Percentiles rank a stretch among this genome's conserved stretches.
phyloP scores from a whole-genome alignment of 2,888 invertebrate species.

The Plebejus argus region DNA sequence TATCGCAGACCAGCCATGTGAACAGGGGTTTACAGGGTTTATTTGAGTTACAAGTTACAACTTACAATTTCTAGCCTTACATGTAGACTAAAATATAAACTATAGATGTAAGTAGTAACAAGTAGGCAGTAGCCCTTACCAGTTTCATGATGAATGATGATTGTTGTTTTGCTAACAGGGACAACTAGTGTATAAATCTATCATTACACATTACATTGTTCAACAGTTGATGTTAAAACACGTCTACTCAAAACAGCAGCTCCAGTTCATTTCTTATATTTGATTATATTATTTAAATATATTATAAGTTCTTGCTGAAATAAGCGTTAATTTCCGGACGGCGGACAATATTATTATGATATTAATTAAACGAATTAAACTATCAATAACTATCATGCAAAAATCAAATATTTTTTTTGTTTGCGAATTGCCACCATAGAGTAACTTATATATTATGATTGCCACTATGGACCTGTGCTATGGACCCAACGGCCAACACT shows the following conservation, averaged over 20 bases:
- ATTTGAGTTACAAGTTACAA: too few relatives aligned
- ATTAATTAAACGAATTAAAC: too few relatives aligned
- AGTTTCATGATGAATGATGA: constrained; percentile 12
- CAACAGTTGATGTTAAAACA: not conserved
- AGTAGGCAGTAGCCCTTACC: not conserved
- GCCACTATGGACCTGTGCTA: too few relatives aligned
- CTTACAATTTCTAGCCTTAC: not conserved
- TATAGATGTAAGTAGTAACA: not conserved
- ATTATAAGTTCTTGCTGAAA: not conserved
- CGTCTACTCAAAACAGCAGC: not conserved
- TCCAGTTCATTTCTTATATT: not conserved
- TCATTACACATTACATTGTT: not conserved
- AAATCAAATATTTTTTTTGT: too few relatives aligned
- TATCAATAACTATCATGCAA: too few relatives aligned
- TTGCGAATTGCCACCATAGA: too few relatives aligned
- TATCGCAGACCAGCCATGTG: too few relatives aligned
- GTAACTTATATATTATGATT: too few relatives aligned
- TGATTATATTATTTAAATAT: not conserved
- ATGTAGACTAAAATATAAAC: not conserved
- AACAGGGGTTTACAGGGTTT: too few relatives aligned
- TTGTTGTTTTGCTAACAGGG: not conserved
- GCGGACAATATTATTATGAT: too few relatives aligned
- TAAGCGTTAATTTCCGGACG: too few relatives aligned
- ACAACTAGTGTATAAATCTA: not conserved
- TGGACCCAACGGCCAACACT: too few relatives aligned